Evolutionary conservation across 2,113 vertebrate species (phyloP).

Genomic region (Elephantulus edwardii): DNA sequence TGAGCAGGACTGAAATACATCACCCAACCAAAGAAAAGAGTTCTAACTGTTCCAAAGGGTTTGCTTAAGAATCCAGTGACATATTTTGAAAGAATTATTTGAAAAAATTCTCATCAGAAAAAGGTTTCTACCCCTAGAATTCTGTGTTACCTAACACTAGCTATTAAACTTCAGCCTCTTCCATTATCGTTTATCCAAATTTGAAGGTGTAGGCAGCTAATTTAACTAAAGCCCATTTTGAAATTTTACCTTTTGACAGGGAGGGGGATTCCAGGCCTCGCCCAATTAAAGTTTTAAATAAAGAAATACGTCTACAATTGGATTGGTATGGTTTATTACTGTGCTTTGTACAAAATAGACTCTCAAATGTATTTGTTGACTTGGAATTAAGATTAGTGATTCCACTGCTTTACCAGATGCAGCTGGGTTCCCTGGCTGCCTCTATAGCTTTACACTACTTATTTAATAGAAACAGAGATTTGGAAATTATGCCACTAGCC

Average conservation of each 20-base stretch:
- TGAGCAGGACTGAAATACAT: slow-evolving; percentile 30
- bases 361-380: slow-evolving; percentile 24
- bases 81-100: slow-evolving; percentile 23
- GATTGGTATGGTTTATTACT: neutral
- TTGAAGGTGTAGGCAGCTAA: slow-evolving; percentile 36
- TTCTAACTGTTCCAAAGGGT: slow-evolving; percentile 47
- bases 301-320: neutral
- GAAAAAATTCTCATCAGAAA: slow-evolving; percentile 57
- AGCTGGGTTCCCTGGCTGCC: slow-evolving; percentile 48
- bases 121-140: slow-evolving; percentile 50
- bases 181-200: too few relatives aligned
- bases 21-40: slow-evolving; percentile 38
- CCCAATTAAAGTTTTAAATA: slow-evolving; percentile 2
- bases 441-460: slow-evolving; percentile 75
- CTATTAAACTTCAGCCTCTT: slow-evolving; percentile 36
- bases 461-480: slow-evolving; percentile 73
- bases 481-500: slow-evolving; percentile 58
- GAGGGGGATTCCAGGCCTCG: slow-evolving; percentile 5
- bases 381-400: slow-evolving; percentile 31
- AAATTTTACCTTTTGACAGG: slow-evolving; percentile 34
- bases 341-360: slow-evolving; percentile 46
- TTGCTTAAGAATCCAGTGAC: slow-evolving; percentile 45
- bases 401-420: slow-evolving; percentile 49
- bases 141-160: slow-evolving; percentile 41
- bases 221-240: neutral